A percentile compares a stretch with the other conserved stretches of the same genome.
These are phyloP conservation scores for Tenthredo livida DNA, from an alignment of 2,888 invertebrate species.

Conservation along the genomic window DNA sequence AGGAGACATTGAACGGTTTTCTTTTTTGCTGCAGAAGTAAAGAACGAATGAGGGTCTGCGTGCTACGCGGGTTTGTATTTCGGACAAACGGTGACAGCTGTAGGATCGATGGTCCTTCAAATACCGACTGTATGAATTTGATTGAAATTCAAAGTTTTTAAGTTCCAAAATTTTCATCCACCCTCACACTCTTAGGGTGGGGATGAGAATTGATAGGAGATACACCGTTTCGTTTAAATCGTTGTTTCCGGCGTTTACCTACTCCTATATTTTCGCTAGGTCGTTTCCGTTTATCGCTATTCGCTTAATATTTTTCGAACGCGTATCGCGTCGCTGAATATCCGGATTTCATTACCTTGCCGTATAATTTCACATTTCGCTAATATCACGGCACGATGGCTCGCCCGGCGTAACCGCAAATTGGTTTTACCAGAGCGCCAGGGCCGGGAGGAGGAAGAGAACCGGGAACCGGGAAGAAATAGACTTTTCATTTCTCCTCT, in stretches of 20 bases:
- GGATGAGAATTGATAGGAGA: neutral
- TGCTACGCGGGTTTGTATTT: neutral
- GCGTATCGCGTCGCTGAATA: constrained; percentile 32
- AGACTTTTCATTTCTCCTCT: constrained; percentile 31
- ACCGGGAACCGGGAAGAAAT: constrained; percentile 12
- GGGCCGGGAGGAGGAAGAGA: neutral
- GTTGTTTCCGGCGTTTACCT: neutral
- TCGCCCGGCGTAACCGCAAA: constrained; percentile 46
- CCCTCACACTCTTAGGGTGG: neutral
- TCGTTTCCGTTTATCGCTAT: constrained; percentile 14
- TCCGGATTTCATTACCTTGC: constrained; percentile 44
- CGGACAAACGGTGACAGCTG: neutral
- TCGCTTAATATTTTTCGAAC: constrained; percentile 13
- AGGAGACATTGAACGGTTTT: neutral
- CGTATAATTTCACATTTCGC: constrained; percentile 44
- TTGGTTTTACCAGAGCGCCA: constrained; percentile 35
- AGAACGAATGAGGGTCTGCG: neutral
- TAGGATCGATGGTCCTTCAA: neutral
- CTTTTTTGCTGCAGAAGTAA: neutral
- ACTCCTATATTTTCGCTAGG: neutral
- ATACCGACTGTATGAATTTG: neutral
- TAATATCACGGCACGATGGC: constrained; percentile 47
- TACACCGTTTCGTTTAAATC: neutral
- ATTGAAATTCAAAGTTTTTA: neutral
- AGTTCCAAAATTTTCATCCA: neutral